A percentile compares a stretch with the other conserved stretches of the same genome.
Evolutionary conservation across 2,113 vertebrate genomes (phyloP).

Genomic region (Triplophysa siluroides): DNA sequence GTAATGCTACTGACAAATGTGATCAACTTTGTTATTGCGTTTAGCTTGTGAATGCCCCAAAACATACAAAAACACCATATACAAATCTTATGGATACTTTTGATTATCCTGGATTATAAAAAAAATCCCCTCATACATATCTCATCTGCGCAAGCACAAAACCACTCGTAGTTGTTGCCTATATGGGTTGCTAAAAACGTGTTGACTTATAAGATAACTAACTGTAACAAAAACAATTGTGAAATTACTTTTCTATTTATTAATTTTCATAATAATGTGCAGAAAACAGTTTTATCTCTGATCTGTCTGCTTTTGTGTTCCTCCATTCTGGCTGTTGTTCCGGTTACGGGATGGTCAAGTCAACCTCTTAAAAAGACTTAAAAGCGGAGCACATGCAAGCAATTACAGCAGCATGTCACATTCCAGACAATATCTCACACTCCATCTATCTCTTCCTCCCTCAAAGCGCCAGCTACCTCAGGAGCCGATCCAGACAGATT

Average conservation of each 20-base stretch:
- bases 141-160: too few species aligned
- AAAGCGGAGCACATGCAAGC: slow-evolving; percentile 55
- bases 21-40: neutral
- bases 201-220: too few species aligned
- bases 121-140: too few species aligned
- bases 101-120: too few species aligned
- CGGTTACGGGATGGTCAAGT: slow-evolving; percentile 7
- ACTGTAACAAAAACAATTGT: too few species aligned
- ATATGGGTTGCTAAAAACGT: too few species aligned
- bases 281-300: neutral
- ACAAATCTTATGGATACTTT: neutral
- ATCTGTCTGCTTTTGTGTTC: neutral
- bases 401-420: slow-evolving; percentile 49
- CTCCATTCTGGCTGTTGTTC: slow-evolving; percentile 20
- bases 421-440: slow-evolving; percentile 28
- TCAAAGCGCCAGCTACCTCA: slow-evolving; percentile 24
- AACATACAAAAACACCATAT: neutral
- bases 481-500: slow-evolving; percentile 17
- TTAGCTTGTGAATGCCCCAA: neutral
- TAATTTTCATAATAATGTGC: too few species aligned
- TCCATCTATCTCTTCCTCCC: neutral
- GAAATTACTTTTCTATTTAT: too few species aligned
- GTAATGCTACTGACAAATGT: too few species aligned
- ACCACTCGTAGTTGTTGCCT: too few species aligned
- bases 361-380: slow-evolving; percentile 35